Evolutionary conservation across 2,797 vertebrate genomes (phyloP).

Genomic region (Setipinna tenuifilis): DNA sequence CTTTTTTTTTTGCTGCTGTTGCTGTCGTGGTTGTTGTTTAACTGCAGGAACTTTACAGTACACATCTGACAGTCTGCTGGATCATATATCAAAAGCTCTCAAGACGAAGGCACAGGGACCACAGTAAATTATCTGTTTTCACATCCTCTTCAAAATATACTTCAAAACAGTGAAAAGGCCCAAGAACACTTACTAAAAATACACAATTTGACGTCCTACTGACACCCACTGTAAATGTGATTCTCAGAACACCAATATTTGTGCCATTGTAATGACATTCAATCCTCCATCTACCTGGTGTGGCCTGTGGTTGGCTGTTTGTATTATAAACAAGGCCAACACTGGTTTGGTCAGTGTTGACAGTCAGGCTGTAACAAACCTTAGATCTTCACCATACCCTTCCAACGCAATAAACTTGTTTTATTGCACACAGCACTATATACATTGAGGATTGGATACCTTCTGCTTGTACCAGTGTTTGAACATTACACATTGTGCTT

Average conservation of each 20-base stretch:
- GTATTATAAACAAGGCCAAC: neutral
- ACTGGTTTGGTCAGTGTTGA: too few relatives aligned
- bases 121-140: neutral
- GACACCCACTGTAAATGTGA: neutral
- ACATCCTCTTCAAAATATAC: neutral
- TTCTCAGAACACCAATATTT: neutral
- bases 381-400: neutral
- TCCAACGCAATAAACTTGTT: too few relatives aligned
- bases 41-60: neutral
- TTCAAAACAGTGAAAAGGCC: neutral
- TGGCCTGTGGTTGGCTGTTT: too few relatives aligned
- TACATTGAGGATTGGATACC: neutral
- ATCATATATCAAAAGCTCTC: neutral
- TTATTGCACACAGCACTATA: too few relatives aligned
- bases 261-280: too few relatives aligned
- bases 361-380: neutral
- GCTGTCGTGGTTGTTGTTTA: neutral
- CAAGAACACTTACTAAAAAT: neutral
- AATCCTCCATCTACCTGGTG: too few relatives aligned
- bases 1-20: neutral
- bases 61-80: neutral
- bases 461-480: neutral
- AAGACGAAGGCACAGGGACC: neutral
- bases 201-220: neutral
- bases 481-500: neutral